A percentile compares a stretch with the other conserved stretches of the same genome.
Conservation (phyloP, 2,113 vertebrate species). For the Brachyhypopomus gauderio region DNA sequence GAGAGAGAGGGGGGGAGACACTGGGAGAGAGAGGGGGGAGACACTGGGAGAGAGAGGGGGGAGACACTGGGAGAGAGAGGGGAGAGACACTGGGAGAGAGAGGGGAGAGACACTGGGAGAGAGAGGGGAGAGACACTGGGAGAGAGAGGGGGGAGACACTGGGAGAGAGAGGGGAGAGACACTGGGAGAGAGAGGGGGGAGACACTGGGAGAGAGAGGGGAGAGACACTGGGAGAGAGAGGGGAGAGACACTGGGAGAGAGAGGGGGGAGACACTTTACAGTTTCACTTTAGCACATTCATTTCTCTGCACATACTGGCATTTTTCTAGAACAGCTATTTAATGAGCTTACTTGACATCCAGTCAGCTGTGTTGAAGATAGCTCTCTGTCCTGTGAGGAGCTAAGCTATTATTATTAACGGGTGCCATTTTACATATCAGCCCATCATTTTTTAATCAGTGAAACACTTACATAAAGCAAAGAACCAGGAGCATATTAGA, state of each 20-base stretch:
- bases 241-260: slow-evolving; percentile 37
- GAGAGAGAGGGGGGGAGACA: slow-evolving; percentile 56
- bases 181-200: slow-evolving; percentile 63
- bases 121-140: slow-evolving; percentile 42
- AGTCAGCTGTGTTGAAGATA: background rate
- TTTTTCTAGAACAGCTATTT: slow-evolving; percentile 7
- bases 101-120: slow-evolving; percentile 66
- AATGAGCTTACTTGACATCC: slow-evolving; percentile 47
- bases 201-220: too few relatives aligned
- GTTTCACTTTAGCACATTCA: slow-evolving; percentile 45
- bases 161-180: slow-evolving; percentile 60
- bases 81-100: slow-evolving; percentile 69
- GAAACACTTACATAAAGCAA: too few relatives aligned
- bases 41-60: too few relatives aligned
- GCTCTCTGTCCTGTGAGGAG: background rate
- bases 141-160: slow-evolving; percentile 38
- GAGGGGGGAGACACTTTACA: too few relatives aligned
- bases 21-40: slow-evolving; percentile 52
- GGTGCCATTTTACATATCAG: background rate
- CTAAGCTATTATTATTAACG: background rate
- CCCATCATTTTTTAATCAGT: background rate
- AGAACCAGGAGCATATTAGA: too few relatives aligned
- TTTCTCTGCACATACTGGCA: slow-evolving; percentile 36
- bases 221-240: too few relatives aligned
- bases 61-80: too few relatives aligned